phyloP scores from a whole-genome alignment of 2,113 vertebrate species.

The Sminthopsis crassicaudata region DNA sequence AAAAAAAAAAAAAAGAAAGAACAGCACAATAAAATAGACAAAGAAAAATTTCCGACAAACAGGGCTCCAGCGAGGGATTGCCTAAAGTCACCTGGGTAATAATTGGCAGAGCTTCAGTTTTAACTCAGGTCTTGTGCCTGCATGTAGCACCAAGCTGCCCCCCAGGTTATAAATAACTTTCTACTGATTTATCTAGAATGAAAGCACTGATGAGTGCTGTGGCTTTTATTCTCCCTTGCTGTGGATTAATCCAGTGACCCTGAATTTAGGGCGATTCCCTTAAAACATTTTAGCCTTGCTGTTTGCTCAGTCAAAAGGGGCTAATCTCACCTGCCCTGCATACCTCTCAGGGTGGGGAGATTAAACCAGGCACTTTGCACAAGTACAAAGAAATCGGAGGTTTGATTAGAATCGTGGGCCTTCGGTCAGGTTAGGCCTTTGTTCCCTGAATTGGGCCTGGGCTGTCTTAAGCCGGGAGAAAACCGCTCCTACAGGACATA shows the following conservation, averaged over 20 bases:
- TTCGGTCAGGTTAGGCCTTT: background rate
- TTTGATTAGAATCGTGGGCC: background rate
- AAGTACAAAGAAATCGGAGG: background rate
- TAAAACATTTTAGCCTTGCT: background rate
- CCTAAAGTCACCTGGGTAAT: background rate
- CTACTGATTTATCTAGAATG: background rate
- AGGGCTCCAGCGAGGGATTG: background rate
- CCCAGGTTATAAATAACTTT: background rate
- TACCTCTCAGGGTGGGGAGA: background rate
- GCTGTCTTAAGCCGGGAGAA: background rate
- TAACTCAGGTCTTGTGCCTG: background rate
- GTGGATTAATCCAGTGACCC: background rate
- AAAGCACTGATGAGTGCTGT: background rate
- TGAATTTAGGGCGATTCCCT: background rate
- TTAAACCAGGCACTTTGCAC: background rate
- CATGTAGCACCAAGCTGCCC: background rate
- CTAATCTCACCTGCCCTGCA: background rate
- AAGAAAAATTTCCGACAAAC: background rate
- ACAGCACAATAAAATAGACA: background rate
- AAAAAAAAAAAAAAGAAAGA: too few relatives aligned
- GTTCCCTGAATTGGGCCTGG: background rate
- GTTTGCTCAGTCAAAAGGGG: background rate
- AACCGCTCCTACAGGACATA: conserved; percentile 45
- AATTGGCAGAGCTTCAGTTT: background rate
- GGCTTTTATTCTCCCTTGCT: background rate